Evolutionary conservation across 2,888 invertebrate genomes (phyloP), one percentile per base, ranked within the genome.

Genomic region (Xanthorhoe spadicearia): DNA sequence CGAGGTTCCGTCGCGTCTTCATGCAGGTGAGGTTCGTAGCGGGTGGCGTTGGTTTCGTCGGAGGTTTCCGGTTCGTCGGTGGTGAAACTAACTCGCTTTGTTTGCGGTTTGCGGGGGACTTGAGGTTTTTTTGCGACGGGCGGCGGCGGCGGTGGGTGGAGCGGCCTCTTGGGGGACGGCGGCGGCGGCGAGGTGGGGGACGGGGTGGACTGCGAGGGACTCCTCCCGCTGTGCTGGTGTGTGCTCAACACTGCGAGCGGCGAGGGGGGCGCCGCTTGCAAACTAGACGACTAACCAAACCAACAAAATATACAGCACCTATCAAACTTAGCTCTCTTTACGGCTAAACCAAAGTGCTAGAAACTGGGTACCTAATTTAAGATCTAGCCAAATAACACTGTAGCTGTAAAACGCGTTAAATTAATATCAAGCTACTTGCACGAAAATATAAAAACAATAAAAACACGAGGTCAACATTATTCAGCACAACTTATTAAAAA

Each of bases 31-130:
- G 81, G 73, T 75, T 77, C 74, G 78, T 77, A 72, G 71, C 77
- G 82, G 69, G 76, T 77, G 62, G 78, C 73, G 72, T 77, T 83
- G 78, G 80, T 71, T 72, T 88, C 85, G 80, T 78, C 72, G 79
- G 69, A 65, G 72, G 73, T 66, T 78, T 85, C 82, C 72, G 78
- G 75, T 74, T 83, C 83, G 68, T 90, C 89, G 80, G 84, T 81
- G 66, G 83, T 89, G 87, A 93, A 93, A 93, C 92, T 93, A 91
- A 93, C 92, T 92, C 92, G 90, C 80, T 93, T 93, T 79, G 81
- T 83, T 72, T 88, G 89, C 74, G 92, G 92, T 86, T 92, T 93
- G 75, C 89, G 89, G 61, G 92, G 91, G 81, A 92, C 91, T 87
- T 85, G 90, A 70, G 90, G 93, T 84, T 89, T 91, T 81, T 82